Percentiles rank a stretch among this genome's conserved stretches.
phyloP scores from a whole-genome alignment of 2,797 vertebrate species.

The Pangasius mekongensis region DNA sequence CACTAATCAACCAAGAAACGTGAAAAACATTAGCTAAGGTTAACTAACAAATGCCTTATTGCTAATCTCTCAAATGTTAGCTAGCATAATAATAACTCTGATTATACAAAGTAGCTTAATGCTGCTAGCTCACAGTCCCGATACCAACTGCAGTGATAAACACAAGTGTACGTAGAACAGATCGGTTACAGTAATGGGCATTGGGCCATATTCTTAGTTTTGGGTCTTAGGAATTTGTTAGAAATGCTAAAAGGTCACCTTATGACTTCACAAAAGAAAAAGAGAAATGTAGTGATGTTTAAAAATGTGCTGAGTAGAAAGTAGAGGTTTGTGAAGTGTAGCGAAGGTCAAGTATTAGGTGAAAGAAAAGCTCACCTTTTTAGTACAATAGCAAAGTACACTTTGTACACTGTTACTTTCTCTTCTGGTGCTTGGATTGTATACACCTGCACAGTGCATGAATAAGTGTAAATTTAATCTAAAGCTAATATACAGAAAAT shows the following conservation, averaged over 20 bases:
- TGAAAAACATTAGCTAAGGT: background rate
- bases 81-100: background rate
- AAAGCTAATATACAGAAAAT: background rate
- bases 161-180: background rate
- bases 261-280: background rate
- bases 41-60: background rate
- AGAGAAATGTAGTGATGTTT: background rate
- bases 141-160: background rate
- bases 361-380: background rate
- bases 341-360: background rate
- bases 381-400: background rate
- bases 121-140: background rate
- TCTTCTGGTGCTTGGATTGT: too few species aligned
- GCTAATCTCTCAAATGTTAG: background rate
- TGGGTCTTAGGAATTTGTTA: background rate
- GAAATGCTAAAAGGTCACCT: background rate
- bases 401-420: background rate
- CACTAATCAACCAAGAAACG: background rate
- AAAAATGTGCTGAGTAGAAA: background rate
- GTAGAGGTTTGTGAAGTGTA: background rate
- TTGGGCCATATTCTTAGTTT: background rate
- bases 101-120: background rate
- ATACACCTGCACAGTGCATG: background rate
- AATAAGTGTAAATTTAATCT: background rate
- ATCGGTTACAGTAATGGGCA: background rate